Evolutionary conservation across 2,888 invertebrate species (phyloP), one percentile per base, ranked within the genome.

Genomic region (Macrophya alboannulata): DNA sequence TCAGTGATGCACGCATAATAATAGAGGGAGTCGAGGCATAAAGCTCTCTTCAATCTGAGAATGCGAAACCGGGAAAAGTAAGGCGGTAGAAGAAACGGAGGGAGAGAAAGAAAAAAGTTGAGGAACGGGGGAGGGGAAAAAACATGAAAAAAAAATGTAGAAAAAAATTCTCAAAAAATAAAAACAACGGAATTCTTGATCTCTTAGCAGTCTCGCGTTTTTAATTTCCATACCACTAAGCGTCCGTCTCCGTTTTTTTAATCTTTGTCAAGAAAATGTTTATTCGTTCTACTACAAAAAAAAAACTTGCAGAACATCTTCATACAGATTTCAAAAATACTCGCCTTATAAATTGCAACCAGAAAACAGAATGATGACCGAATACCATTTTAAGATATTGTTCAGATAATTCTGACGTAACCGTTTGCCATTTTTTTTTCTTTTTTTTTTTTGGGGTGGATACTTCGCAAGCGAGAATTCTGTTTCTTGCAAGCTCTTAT

Each of bases 1-100:
- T 88, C 89, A 90, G 89, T 90, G 91, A 91, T 92, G 92, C 91
- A 91, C 91, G 91, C 92, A 90, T 91, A 91, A 92, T 92, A 91
- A 91, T 89, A 88, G 86, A 37, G 81, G 88, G 90, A 90, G 89
- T 90, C 86, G 86, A 71, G 89, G 89, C 88, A 92, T 92, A 92
- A 92, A 92, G 91, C 89, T 90, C 90, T 90, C 90, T 90, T 92
- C 90, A 90, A 92, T 91, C 89, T 89, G 87, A 87, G 90, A 90
- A 90, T 87, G 89, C 85, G 86, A 86, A 83, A 77, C 83, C 77
- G 85, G 84, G 77, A 74, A 84, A 86, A 79, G 81, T 65, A 85
- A 65, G 85, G 85, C 72, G 85, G 81, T 84, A 81, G 77, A 6
- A 68, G 48, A 79, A 68, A 84, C 55, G 86, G 85, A 68, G 71